These are phyloP conservation scores for Dendronephthya gigantea DNA, from an alignment of 64 coral and sea anemone genomes.

Conservation along the genomic window DNA sequence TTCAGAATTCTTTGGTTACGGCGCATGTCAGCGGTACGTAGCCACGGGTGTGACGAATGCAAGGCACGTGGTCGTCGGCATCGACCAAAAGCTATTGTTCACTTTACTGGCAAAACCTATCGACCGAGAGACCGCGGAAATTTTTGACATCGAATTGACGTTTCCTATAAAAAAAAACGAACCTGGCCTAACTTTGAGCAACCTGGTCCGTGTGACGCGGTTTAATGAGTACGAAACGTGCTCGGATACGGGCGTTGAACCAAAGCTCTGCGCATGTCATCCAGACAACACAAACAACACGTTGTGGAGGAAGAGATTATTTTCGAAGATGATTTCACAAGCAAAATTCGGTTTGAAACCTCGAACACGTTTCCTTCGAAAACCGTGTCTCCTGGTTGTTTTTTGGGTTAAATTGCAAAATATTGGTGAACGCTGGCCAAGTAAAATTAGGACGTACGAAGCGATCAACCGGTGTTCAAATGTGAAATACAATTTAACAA, in stretches of 20 bases:
- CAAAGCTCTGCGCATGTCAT: slow-evolving; percentile 75
- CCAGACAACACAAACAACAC: slow-evolving; percentile 5
- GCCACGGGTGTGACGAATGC: slow-evolving; percentile 52
- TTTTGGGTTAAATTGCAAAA: slow-evolving; percentile 21
- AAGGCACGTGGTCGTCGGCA: slow-evolving; percentile 35
- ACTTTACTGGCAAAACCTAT: slow-evolving; percentile 50
- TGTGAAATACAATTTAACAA: slow-evolving; percentile 37
- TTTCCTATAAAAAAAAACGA: slow-evolving; percentile 45
- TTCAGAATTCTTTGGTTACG: slow-evolving; percentile 28
- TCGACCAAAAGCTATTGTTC: slow-evolving; percentile 44
- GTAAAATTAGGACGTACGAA: slow-evolving; percentile 51
- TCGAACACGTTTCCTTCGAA: slow-evolving; percentile 19
- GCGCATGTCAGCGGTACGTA: slow-evolving; percentile 62
- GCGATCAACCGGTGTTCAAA: slow-evolving; percentile 48
- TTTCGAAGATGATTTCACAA: neutral
- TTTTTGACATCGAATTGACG: slow-evolving; percentile 66
- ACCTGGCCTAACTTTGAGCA: slow-evolving; percentile 31
- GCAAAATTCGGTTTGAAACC: neutral
- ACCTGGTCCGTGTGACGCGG: slow-evolving; percentile 52
- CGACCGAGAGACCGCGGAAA: slow-evolving; percentile 41
- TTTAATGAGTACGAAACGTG: slow-evolving; percentile 65
- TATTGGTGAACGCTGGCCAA: slow-evolving; percentile 24
- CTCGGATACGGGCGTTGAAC: slow-evolving; percentile 57
- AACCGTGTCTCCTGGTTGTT: slow-evolving; percentile 44
- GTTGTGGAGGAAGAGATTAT: neutral